Conservation (phyloP, 2,113 vertebrate genomes). For the Malurus alboscapulatus region DNA sequence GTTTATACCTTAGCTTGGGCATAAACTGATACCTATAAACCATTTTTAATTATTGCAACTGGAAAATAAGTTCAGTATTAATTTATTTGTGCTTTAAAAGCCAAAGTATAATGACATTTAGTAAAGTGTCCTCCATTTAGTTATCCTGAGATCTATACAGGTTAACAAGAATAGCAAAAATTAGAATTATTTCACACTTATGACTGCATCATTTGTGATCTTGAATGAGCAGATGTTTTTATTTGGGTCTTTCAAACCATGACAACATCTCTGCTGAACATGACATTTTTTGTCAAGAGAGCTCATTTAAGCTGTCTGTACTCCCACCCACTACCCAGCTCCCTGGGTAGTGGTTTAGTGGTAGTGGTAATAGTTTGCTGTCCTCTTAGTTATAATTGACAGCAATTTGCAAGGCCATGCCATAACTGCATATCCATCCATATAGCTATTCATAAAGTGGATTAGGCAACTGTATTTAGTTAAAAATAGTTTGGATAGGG, state of each 20-base stretch:
- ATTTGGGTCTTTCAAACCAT: background rate
- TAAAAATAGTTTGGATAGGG: background rate
- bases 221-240: background rate
- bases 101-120: background rate
- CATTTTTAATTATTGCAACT: background rate
- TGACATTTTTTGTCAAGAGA: background rate
- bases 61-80: background rate
- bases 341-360: background rate
- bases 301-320: background rate
- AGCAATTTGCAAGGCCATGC: background rate
- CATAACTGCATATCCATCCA: background rate
- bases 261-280: background rate
- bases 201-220: background rate
- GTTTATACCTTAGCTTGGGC: background rate
- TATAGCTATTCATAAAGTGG: background rate
- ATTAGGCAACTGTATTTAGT: background rate
- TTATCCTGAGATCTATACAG: background rate
- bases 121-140: background rate
- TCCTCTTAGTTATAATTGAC: background rate
- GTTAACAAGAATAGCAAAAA: background rate
- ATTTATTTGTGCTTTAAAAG: background rate
- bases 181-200: background rate
- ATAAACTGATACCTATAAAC: background rate
- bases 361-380: background rate
- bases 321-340: background rate